Base-by-base conservation (phyloP, 2,113 vertebrate genomes). In the Entelurus aequoreus region DNA sequence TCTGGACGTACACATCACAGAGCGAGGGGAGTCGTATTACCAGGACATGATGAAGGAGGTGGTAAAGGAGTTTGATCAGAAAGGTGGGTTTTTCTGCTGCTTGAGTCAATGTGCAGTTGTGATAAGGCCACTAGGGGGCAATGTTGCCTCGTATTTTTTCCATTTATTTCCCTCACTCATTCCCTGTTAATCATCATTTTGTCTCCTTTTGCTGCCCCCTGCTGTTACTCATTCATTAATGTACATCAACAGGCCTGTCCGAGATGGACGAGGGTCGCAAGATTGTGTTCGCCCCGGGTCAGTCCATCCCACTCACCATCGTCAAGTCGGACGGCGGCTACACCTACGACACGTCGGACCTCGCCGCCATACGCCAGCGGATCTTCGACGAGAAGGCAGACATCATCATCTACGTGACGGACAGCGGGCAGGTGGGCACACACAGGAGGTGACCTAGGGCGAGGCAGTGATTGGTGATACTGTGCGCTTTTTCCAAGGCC, bases 301-400 rank as follows among this genome's bases (percentile, higher is more conserved):
- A 91, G 75, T 80, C 94, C 12, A 57, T 98, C 69, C 97, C 97
- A 0, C 83, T 99, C 84, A 98, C 97, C 0, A 66, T 99, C 63
- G 87, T 92, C 80, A 99, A 99, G 61, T 99, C 97, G 0, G 97
- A 99, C 0, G 97, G 97, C 0, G 97, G 97, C 8, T 99, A 88
- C 81, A 99, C 97, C 0, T 99, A 99, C 0, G 97, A 99, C 84
- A 98, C 97, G 0, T 99, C 97, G 0, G 97, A 99, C 83, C 77
- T 99, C 35, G 95, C 97, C 3, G 95, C 97, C 15, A 58, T 99
- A 42, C 92, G 70, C 10, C 93, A 99, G 53, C 88, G 97, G 40
- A 40, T 99, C 1, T 86, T 77, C 0, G 87, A 90, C 2, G 97
- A 99, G 84, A 95, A 94, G 56, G 94, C 90, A 0, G 88, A 99